These are phyloP conservation scores for Conus betulinus DNA, from an alignment of 1,140 invertebrate genomes.

Conservation along the genomic window DNA sequence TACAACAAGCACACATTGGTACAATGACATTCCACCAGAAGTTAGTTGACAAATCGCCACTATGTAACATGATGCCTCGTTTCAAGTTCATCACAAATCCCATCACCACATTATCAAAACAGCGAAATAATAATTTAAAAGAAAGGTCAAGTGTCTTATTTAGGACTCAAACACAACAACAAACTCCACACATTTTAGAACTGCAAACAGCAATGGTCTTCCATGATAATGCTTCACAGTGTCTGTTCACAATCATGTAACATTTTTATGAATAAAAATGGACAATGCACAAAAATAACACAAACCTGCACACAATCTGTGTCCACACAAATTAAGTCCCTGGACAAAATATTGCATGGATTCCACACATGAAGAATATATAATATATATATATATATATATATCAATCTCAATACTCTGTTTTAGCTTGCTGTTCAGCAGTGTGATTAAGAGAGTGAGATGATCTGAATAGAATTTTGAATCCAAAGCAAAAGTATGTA, in stretches of 20 bases:
- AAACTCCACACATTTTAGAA: background rate
- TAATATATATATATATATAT: background rate
- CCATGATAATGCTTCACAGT: background rate
- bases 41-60: background rate
- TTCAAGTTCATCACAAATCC: background rate
- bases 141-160: background rate
- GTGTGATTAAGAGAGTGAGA: background rate
- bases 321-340: background rate
- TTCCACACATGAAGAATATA: background rate
- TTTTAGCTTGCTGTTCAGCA: constrained; percentile 23
- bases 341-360: constrained; percentile 4
- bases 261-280: background rate
- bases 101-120: background rate
- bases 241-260: background rate
- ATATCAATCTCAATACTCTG: constrained; percentile 1
- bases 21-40: background rate
- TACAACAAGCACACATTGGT: constrained; percentile 3
- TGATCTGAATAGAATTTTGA: background rate
- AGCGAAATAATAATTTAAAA: background rate
- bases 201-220: background rate
- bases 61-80: background rate
- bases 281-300: background rate
- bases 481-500: background rate
- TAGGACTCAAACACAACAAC: background rate
- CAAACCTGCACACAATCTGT: background rate